A percentile compares a stretch with the other conserved stretches of the same genome.
Evolutionary conservation across 2,888 invertebrate genomes (phyloP).

Genomic region (Dynastes maya): DNA sequence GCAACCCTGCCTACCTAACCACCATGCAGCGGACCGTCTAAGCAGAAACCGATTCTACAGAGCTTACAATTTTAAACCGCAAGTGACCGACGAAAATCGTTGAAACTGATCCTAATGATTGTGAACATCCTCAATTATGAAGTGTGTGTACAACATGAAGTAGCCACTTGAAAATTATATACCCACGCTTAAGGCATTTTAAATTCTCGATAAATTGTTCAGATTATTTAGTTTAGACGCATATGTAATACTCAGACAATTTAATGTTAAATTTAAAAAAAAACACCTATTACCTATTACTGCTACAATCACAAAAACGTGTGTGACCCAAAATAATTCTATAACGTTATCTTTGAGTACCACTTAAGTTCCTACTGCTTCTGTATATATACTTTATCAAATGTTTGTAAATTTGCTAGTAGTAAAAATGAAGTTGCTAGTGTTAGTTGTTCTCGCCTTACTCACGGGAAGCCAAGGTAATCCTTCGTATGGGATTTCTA

Average conservation of each 20-base stretch:
- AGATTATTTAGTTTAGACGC: neutral
- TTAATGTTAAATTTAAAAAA: neutral
- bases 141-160: neutral
- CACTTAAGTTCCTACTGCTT: slow-evolving; percentile 18
- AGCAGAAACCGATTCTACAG: slow-evolving; percentile 27
- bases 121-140: slow-evolving; percentile 6
- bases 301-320: neutral
- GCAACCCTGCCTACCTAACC: neutral
- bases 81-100: slow-evolving; percentile 9
- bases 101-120: neutral
- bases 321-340: neutral
- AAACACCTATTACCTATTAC: neutral
- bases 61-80: slow-evolving; percentile 14
- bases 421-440: slow-evolving; percentile 47
- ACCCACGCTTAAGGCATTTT: neutral
- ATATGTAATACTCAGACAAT: too few relatives aligned
- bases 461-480: slow-evolving; percentile 38
- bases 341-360: slow-evolving; percentile 45
- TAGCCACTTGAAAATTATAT: slow-evolving; percentile 19
- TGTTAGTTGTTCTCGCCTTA: slow-evolving; percentile 36
- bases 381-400: slow-evolving; percentile 39
- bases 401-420: slow-evolving; percentile 14
- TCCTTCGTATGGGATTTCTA: neutral
- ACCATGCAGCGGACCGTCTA: slow-evolving; percentile 7
- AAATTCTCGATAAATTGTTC: neutral